Evolutionary conservation across 2,113 vertebrate species (phyloP).

Genomic region (Chitala chitala): DNA sequence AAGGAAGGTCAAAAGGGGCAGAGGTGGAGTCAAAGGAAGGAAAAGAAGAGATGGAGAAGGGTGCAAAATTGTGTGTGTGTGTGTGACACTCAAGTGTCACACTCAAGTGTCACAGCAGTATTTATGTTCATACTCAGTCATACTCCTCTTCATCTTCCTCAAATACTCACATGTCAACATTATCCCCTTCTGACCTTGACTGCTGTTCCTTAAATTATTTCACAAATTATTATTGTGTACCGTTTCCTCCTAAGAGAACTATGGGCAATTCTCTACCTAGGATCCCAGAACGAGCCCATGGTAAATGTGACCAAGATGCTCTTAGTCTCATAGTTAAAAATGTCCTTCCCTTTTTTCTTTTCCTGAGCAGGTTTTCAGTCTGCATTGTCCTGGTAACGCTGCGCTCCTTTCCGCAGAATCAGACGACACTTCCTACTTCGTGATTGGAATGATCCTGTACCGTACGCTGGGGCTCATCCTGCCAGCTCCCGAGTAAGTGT

Average conservation of each 20-base stretch:
- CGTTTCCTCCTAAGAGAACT: not conserved
- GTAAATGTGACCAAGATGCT: slow-evolving; percentile 13
- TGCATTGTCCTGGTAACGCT: not conserved
- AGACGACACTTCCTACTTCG: slow-evolving; percentile 80
- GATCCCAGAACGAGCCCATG: slow-evolving; percentile 1
- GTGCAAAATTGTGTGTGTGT: not conserved
- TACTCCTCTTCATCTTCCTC: not conserved
- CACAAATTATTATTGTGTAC: too few relatives aligned
- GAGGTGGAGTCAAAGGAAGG: not conserved
- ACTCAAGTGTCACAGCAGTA: not conserved
- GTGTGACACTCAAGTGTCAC: too few relatives aligned
- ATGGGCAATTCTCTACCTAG: not conserved
- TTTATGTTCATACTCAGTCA: not conserved
- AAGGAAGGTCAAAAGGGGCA: slow-evolving; percentile 6
- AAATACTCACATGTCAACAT: not conserved
- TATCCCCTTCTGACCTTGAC: not conserved
- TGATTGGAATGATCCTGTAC: slow-evolving; percentile 91
- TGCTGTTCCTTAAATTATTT: not conserved
- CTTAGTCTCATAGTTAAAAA: too few relatives aligned
- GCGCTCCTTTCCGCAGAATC: slow-evolving; percentile 57
- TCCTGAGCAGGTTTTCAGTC: not conserved
- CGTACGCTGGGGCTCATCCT: slow-evolving; percentile 87
- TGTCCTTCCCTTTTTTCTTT: not conserved
- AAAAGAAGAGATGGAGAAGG: not conserved
- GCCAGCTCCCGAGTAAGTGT: slow-evolving; percentile 81